These are phyloP conservation scores for Dipodomys stephensi DNA, from an alignment of 2,113 vertebrate genomes.

Conservation along the genomic window DNA sequence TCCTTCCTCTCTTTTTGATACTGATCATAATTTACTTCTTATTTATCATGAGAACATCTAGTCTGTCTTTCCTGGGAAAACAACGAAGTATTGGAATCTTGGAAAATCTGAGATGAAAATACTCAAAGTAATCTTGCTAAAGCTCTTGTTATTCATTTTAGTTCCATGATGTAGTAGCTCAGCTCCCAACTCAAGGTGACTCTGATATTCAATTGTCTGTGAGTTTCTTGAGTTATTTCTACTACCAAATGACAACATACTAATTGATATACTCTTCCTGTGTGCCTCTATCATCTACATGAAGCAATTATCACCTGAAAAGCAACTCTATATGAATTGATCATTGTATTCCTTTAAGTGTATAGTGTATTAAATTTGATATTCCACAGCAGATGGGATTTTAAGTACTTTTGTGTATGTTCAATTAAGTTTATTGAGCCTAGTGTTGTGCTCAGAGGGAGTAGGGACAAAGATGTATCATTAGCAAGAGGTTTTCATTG, in stretches of 20 bases:
- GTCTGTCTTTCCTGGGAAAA: background rate
- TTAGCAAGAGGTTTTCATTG: background rate
- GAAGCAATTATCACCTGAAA: conserved; percentile 34
- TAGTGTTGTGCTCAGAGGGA: background rate
- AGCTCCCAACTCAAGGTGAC: conserved; percentile 34
- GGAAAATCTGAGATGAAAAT: conserved; percentile 34
- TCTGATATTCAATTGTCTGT: background rate
- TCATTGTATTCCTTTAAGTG: conserved; percentile 21
- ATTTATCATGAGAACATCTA: background rate
- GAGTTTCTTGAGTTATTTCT: conserved; percentile 12
- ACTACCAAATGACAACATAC: background rate
- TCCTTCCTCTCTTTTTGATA: background rate
- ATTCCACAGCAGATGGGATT: background rate
- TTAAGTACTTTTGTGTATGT: conserved; percentile 67
- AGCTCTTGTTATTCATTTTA: background rate
- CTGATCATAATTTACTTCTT: background rate
- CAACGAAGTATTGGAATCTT: background rate
- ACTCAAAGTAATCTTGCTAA: background rate
- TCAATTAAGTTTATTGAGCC: conserved; percentile 43
- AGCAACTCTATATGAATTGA: conserved; percentile 1
- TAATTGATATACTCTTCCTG: background rate
- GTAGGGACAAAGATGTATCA: background rate
- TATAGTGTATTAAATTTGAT: background rate
- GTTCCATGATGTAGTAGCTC: background rate
- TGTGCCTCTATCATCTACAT: background rate